These are phyloP conservation scores for Vanessa atalanta DNA, from an alignment of 1,140 invertebrate species.

Conservation along the genomic window DNA sequence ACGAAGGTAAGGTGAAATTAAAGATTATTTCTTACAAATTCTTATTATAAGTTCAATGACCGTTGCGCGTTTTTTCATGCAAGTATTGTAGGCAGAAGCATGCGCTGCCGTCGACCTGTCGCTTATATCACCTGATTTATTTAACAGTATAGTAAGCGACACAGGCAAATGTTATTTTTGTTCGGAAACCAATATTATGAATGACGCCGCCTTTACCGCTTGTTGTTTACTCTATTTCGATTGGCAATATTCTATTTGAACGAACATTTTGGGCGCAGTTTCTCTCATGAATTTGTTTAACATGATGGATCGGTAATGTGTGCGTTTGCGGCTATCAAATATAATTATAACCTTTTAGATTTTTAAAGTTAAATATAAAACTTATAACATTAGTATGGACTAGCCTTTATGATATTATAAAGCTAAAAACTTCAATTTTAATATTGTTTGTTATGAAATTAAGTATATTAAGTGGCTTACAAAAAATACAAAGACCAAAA, in stretches of 20 bases:
- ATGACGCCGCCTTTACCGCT: slow-evolving; percentile 45
- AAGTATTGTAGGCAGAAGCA: slow-evolving; percentile 43
- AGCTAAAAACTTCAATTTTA: too few relatives aligned
- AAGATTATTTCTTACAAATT: background rate
- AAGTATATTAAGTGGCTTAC: too few relatives aligned
- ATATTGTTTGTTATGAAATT: too few relatives aligned
- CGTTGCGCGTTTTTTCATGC: slow-evolving; percentile 52
- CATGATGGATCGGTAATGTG: too few relatives aligned
- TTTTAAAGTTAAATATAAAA: too few relatives aligned
- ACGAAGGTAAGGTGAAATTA: background rate
- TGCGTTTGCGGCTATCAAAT: too few relatives aligned
- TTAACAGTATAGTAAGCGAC: slow-evolving; percentile 59
- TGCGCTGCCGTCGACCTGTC: slow-evolving; percentile 37
- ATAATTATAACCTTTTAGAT: too few relatives aligned
- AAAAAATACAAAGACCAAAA: too few relatives aligned
- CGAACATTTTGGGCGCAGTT: background rate
- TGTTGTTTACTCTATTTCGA: background rate
- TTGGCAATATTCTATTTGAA: background rate
- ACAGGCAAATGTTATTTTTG: slow-evolving; percentile 64
- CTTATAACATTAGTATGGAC: too few relatives aligned
- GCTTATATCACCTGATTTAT: slow-evolving; percentile 62
- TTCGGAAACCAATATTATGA: slow-evolving; percentile 56
- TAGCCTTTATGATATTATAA: too few relatives aligned
- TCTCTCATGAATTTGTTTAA: too few relatives aligned
- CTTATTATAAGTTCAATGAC: slow-evolving; percentile 56